Evolutionary conservation across 64 coral and sea anemone genomes (phyloP), one percentile per base, ranked within the genome.

Genomic region (Pocillopora damicornis): DNA sequence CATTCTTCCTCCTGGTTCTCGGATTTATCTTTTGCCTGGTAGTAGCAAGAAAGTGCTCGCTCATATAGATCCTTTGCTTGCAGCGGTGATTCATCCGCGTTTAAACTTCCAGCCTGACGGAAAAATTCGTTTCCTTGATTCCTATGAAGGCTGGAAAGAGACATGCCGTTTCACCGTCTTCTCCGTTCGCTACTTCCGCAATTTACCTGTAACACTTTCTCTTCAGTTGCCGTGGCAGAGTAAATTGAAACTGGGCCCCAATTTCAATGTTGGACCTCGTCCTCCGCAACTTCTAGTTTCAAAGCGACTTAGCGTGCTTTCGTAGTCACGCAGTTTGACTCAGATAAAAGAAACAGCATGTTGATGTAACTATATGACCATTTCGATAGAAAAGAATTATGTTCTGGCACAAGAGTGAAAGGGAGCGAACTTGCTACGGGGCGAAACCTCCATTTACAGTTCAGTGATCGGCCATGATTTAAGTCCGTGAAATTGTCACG

Each of bases 11-110:
- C 83, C 5, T 20, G 15, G 62, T 79, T 76, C 2, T 51, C 61
- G 0, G 94, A 76, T 59, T 82, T 72, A 6, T 96, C 87, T 38
- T 93, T 89, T 9, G 94, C 91, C n/a, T 77, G 88, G 13, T 93
- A 75, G 42, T 92, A 96, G 13, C 15, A 89, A 15, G 81, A 73
- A 61, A 96, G 76, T 10, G 88, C 82, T 72, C 56, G 66, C 18
- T 85, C 81, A 45, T 26, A 85, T 2, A 85, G 42, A 85, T 85
- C 42, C 65, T 22, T 71, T 22, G 63, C 65, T 26, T 85, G 37
- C 16, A 22, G 64, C 0, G 65, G 64, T 7, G 65, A 85, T 4
- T 35, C 69, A 58, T 42, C 13, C 26, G 18, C 20, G 4, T 25
- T 12, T 56, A 67, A 18, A 13, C 65, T 12, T 9, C 37, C 2